A percentile compares a stretch with the other conserved stretches of the same genome.
phyloP scores from a whole-genome alignment of 2,888 invertebrate genomes.

The Crocallis elinguaria region DNA sequence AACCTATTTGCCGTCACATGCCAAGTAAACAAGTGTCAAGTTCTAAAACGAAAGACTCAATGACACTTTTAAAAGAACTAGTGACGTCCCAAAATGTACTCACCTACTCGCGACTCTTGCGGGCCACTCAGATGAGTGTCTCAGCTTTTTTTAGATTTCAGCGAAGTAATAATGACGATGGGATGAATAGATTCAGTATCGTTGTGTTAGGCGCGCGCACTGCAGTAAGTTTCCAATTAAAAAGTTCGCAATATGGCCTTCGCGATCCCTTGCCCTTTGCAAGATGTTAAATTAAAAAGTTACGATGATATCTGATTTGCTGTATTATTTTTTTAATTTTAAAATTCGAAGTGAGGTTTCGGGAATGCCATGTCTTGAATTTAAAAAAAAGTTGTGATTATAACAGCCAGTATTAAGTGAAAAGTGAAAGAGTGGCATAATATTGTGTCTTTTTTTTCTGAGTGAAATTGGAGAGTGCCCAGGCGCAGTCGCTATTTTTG shows the following conservation, averaged over 20 bases:
- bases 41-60: conserved; percentile 45
- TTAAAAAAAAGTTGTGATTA: conserved; percentile 4
- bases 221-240: conserved; percentile 70
- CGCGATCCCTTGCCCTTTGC: conserved; percentile 32
- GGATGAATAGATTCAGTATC: conserved; percentile 66
- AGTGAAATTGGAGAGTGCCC: conserved; percentile 53
- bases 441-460: conserved; percentile 22
- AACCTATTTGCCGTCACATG: conserved; percentile 42
- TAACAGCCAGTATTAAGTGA: conserved; percentile 20
- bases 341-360: conserved; percentile 23
- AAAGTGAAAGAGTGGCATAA: conserved; percentile 18
- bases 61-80: conserved; percentile 47
- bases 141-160: conserved; percentile 79
- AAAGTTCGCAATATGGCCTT: conserved; percentile 44
- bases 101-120: conserved; percentile 45
- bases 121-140: conserved; percentile 66
- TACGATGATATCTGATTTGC: conserved; percentile 1
- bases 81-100: conserved; percentile 53
- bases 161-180: conserved; percentile 63
- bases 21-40: conserved; percentile 38
- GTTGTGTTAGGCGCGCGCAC: conserved; percentile 77
- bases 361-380: conserved; percentile 20
- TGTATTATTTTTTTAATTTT: conserved; percentile 10
- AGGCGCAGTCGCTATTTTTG: conserved; percentile 48
- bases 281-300: conserved; percentile 9